These are phyloP conservation scores for Drosophila cracens DNA, from an alignment of 2,888 invertebrate species.

Conservation along the genomic window DNA sequence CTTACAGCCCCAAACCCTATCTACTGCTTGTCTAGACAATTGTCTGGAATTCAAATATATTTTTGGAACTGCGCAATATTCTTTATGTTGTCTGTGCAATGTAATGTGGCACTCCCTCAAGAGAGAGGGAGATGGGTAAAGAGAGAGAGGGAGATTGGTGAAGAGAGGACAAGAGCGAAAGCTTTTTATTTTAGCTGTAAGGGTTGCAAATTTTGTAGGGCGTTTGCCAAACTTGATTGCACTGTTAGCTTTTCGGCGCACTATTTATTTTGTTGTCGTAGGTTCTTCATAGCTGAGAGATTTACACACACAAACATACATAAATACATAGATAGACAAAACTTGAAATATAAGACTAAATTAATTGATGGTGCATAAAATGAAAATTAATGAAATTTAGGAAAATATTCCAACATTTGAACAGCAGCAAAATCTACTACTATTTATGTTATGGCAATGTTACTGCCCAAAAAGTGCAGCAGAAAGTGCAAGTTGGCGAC, in stretches of 20 bases:
- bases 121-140: background rate
- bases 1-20: background rate
- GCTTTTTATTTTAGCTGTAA: conserved; percentile 25
- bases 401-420: background rate
- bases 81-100: conserved; percentile 46
- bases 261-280: conserved; percentile 68
- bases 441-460: conserved; percentile 41
- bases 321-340: background rate
- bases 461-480: conserved; percentile 55
- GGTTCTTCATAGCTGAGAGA: conserved; percentile 39
- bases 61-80: conserved; percentile 68
- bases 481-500: conserved; percentile 66
- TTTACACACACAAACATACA: background rate
- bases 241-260: conserved; percentile 34
- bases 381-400: background rate
- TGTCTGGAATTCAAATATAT: conserved; percentile 21
- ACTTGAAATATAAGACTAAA: background rate
- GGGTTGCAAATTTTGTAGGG: conserved; percentile 51
- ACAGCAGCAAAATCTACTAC: conserved; percentile 58
- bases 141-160: conserved; percentile 4
- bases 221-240: conserved; percentile 19
- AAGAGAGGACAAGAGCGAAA: background rate
- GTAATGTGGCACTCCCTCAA: conserved; percentile 8
- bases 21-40: conserved; percentile 41
- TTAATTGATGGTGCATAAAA: background rate